Evolutionary conservation across 2,113 vertebrate species (phyloP).

Genomic region (Scolopax mira): DNA sequence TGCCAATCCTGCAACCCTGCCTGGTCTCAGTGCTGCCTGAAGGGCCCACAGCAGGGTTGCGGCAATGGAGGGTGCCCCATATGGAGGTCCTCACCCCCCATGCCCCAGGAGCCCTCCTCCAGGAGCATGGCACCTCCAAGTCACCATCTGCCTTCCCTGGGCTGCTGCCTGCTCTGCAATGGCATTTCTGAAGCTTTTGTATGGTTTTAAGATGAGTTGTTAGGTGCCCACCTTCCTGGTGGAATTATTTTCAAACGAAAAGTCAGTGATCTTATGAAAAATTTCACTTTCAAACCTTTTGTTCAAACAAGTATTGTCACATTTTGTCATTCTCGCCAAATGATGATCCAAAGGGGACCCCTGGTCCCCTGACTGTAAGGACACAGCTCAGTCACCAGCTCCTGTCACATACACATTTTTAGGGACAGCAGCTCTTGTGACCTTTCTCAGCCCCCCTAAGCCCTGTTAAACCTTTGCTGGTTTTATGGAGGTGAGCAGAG

Average conservation of each 20-base stretch:
- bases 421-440: background rate
- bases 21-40: background rate
- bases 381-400: background rate
- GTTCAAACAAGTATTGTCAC: background rate
- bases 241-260: background rate
- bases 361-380: background rate
- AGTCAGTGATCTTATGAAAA: background rate
- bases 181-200: background rate
- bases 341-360: background rate
- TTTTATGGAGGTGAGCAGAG: background rate
- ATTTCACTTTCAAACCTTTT: background rate
- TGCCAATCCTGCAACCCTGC: background rate
- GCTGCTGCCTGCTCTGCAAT: background rate
- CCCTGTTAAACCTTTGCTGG: background rate
- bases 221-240: background rate
- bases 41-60: background rate
- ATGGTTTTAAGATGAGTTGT: background rate
- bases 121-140: background rate
- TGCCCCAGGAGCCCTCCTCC: background rate
- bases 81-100: accelerated
- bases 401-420: background rate
- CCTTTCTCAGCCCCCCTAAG: background rate
- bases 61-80: background rate
- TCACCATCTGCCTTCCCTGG: background rate
- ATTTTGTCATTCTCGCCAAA: background rate